These are phyloP conservation scores for Coreius guichenoti DNA, from an alignment of 2,797 vertebrate species.

Conservation along the genomic window DNA sequence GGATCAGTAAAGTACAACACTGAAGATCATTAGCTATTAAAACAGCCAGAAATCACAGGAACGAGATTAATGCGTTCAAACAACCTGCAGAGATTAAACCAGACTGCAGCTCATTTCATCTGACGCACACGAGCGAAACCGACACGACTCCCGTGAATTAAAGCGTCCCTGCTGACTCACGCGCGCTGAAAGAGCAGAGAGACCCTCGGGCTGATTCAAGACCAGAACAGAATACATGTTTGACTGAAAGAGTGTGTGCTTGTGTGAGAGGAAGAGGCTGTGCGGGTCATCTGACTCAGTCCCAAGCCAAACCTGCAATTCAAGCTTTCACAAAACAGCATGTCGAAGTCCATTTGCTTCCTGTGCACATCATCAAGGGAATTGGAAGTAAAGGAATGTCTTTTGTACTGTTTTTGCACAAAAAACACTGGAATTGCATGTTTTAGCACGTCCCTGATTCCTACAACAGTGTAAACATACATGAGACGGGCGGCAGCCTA, in stretches of 20 bases:
- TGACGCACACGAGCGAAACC: conserved; percentile 1
- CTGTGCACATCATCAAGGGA: not conserved
- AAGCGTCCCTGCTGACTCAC: not conserved
- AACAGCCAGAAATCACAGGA: not conserved
- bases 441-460: not conserved
- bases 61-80: not conserved
- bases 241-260: not conserved
- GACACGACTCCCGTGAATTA: not conserved
- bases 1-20: not conserved
- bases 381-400: not conserved
- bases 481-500: not conserved
- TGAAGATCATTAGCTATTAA: not conserved
- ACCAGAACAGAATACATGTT: not conserved
- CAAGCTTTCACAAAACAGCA: not conserved
- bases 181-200: not conserved
- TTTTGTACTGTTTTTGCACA: not conserved
- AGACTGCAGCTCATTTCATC: not conserved
- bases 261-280: not conserved
- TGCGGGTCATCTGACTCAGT: too few species aligned
- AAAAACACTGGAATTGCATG: not conserved
- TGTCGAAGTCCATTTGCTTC: not conserved
- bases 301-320: not conserved
- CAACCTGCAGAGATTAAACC: not conserved
- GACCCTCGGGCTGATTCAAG: not conserved
- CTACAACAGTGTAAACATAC: not conserved